Conservation (phyloP, 2,113 vertebrate genomes). For the Empidonax traillii region DNA sequence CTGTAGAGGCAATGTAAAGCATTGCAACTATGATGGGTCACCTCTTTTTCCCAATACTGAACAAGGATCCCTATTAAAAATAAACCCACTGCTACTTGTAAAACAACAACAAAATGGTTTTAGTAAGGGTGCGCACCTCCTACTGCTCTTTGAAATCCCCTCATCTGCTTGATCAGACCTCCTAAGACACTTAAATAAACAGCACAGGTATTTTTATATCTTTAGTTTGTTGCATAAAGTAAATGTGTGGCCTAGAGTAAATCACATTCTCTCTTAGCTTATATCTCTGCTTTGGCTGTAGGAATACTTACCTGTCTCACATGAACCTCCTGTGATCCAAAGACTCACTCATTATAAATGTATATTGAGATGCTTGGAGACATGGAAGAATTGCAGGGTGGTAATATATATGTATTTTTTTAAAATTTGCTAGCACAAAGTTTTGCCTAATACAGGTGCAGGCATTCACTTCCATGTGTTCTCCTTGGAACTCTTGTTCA, state of each 20-base stretch:
- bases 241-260: neutral
- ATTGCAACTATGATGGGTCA: neutral
- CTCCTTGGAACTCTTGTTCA: neutral
- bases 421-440: neutral
- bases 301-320: neutral
- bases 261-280: neutral
- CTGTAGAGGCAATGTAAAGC: neutral
- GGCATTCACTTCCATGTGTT: neutral
- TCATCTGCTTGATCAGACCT: neutral
- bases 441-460: neutral
- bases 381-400: neutral
- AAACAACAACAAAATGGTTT: neutral
- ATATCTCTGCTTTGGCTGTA: neutral
- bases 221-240: neutral
- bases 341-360: slow-evolving; percentile 11
- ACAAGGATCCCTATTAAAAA: neutral
- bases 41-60: neutral
- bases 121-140: neutral
- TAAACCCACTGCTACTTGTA: neutral
- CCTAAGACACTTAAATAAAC: neutral
- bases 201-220: neutral
- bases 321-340: neutral
- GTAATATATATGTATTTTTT: neutral
- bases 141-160: neutral
- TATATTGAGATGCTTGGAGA: neutral